Evolutionary conservation across 2,113 vertebrate species (phyloP).

Genomic region (Labrus mixtus): DNA sequence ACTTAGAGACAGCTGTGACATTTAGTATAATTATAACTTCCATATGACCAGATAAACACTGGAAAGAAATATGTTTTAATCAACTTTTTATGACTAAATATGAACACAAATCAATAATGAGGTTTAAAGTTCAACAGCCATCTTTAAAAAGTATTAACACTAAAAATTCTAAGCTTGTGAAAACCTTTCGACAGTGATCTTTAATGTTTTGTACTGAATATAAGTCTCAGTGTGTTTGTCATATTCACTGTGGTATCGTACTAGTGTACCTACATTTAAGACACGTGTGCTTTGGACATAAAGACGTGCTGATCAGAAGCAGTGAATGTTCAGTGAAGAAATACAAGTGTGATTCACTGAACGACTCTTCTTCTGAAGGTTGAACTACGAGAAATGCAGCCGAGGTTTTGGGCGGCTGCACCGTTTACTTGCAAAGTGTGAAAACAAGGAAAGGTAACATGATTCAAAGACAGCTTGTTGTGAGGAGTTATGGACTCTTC

Average conservation of each 20-base stretch:
- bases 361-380: background rate
- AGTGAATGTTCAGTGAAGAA: too few relatives aligned
- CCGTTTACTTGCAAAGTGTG: too few relatives aligned
- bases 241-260: background rate
- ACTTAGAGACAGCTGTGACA: slow-evolving; percentile 54
- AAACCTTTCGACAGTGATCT: background rate
- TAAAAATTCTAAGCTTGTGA: background rate
- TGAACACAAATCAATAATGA: background rate
- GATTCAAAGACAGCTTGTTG: too few relatives aligned
- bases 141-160: background rate
- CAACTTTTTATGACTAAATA: slow-evolving; percentile 19
- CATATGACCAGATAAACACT: slow-evolving; percentile 13
- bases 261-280: background rate
- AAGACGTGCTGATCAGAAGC: too few relatives aligned
- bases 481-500: too few relatives aligned
- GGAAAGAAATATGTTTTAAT: background rate
- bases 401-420: too few relatives aligned
- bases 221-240: background rate
- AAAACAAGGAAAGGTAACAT: too few relatives aligned
- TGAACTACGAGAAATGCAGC: too few relatives aligned
- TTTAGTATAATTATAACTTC: slow-evolving; percentile 15
- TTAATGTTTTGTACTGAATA: too few relatives aligned
- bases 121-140: background rate
- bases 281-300: background rate
- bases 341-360: background rate